Evolutionary conservation across 2,888 invertebrate genomes (phyloP), one percentile per base, ranked within the genome.

Genomic region (Acleris sparsana): DNA sequence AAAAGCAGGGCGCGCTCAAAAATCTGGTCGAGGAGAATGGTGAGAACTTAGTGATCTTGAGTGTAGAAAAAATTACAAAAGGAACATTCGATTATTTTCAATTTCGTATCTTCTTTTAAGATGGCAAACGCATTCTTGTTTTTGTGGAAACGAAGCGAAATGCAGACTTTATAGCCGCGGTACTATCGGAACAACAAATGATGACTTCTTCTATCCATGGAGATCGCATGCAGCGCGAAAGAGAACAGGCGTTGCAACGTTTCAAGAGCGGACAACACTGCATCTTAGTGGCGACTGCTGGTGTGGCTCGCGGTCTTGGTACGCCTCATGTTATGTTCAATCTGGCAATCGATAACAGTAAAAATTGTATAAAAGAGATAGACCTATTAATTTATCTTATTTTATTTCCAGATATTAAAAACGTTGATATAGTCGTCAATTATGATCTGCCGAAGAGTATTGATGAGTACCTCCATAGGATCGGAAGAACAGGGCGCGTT

Each of bases 131-230:
- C 17, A 95, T 96, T 0, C 89, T 99, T 48, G 96, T 99, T 0
- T 99, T 99, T 81, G 98, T 99, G 0, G 97, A 97, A 78, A 96
- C 95, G 16, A 98, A 99, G 80, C 94, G 97, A 51, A 96, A 95
- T 66, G 98, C 98, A 0, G 99, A 99, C 85, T 98, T 97, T 81
- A 89, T 98, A 20, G 99, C 98, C 0, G 95, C 96, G 0, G 94
- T 95, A 75, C 85, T 99, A 39, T 97, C 96, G 0, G 97, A 97
- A 82, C 86, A 88, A n/a, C 94, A 95, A 64, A 94, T 95, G 82
- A 96, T 98, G 7, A 99, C 99, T 0, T 98, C 99, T 5, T 99
- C 99, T 48, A 99, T 99, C 80, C 99, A 99, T 88, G 99, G 99
- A 44, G 99, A 99, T 89, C 95, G 99, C 55, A 95, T 96, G 77